Base-by-base conservation (phyloP, 2,113 vertebrate species). In the Capreolus pygargus region DNA sequence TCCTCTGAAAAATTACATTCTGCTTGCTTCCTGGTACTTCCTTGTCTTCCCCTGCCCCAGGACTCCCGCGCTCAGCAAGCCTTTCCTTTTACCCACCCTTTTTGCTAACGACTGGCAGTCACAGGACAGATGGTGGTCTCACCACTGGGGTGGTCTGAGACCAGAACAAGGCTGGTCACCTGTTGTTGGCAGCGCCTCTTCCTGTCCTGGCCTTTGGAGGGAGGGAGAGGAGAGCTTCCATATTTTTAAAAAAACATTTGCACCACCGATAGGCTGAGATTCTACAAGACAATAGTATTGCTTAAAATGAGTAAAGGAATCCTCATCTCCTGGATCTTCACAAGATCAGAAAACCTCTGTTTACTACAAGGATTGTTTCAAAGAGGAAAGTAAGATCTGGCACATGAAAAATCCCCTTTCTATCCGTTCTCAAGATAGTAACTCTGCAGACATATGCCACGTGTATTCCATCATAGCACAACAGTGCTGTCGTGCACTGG, bases 261-360 rank as follows among this genome's bases (percentile, higher is more conserved):
- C 12, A 58, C 55, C 67, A 61, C 39, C 23, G 17, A 57, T 33
- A 61, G 81, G 60, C n/a, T 76, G 50, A 84, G 95, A 98, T 57
- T 36, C 95, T 64, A 15, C 39, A 94, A 93, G 86, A 86, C 84
- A 95, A 92, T 92, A 76, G 64, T 94, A 86, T 85, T 64, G 67
- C 54, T 95, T 94, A 52, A 85, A 76, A 94, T 45, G 36, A 52
- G 11, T 67, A 92, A 93, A 97, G 94, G 95, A 97, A 87, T 94
- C 93, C 85, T 79, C 86, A 93, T 95, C 61, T 47, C 93, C 45
- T 10, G 14, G 86, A 82, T 96, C 86, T 87, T 95, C 95, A 96
- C 86, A 96, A 95, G 95, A 98, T 95, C 97, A 97, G 91, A 98
- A 98, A 98, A 97, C 97, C 94, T 91, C 98, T 97, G 94, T 98